Base-by-base conservation (phyloP, 2,888 invertebrate genomes). In the Drosophila colorata region DNA sequence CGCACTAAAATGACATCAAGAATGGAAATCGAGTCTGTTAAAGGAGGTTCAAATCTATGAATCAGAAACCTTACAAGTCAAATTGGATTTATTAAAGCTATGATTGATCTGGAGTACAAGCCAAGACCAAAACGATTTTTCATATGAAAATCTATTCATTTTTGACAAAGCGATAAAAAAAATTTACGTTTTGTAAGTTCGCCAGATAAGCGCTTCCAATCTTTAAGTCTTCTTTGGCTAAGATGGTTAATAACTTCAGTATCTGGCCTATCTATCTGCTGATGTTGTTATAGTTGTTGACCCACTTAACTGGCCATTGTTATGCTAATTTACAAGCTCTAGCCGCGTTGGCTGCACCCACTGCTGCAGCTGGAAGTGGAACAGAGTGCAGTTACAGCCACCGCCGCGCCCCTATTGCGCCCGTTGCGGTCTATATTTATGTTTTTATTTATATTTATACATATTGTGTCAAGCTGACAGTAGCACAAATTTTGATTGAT, bases 401-500 rank as follows among this genome's bases (percentile, higher is more conserved):
- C 28, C 63, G 70, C 53, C 73, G 61, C 77, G 28, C 74, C 74
- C n/a, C n/a, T n/a, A n/a, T n/a, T n/a, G n/a, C n/a, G n/a, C n/a
- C 69, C 77, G 60, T 44, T 43, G 55, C 37, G 69, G 33, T 44
- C 55, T 37, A 55, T 74, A 77, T 73, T 47, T 44, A 58, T 59
- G 38, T 25, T 49, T 20, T 60, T 60, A 31, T 58, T 43, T 46
- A 64, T 67, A 58, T 67, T 51, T 79, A 63, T 60, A 80, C 74
- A 65, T 69, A 60, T 69, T 75, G 79, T 79, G 79, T 77, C 81
- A 61, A 72, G 60, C 56, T 84, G 87, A 81, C 83, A 87, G 80
- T 80, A 80, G 80, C 84, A 81, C 57, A 87, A 87, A 88, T 84
- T 88, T 87, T 87, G 86, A 87, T 87, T 87, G 86, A 87, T 87